Evolutionary conservation across 2,113 vertebrate species (phyloP).

Genomic region (Corynorhinus townsendii): DNA sequence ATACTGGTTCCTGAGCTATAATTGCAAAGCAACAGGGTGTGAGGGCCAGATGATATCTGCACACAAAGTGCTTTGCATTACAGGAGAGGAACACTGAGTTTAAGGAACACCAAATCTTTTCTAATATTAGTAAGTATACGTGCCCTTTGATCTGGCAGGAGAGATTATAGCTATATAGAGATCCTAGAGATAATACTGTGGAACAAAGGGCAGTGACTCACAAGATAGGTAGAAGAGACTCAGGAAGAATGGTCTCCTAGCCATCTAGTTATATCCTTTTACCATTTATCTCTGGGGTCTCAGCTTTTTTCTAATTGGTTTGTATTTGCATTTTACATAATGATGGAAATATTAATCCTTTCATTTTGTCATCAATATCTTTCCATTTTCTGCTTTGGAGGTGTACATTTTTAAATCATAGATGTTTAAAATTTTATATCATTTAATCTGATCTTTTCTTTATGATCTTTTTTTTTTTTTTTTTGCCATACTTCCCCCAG

Average conservation of each 20-base stretch:
- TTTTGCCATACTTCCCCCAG: not conserved
- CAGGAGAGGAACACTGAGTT: not conserved
- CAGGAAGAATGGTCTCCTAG: not conserved
- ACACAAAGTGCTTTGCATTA: not conserved
- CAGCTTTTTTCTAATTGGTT: not conserved
- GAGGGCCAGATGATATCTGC: not conserved
- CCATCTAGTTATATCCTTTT: not conserved
- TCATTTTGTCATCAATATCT: not conserved
- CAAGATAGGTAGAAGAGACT: not conserved
- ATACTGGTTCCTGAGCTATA: not conserved
- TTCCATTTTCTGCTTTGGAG: conserved; percentile 32
- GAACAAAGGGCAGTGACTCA: not conserved
- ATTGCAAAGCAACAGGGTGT: not conserved
- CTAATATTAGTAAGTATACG: not conserved
- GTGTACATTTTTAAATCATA: not conserved
- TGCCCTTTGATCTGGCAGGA: not conserved
- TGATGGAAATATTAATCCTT: not conserved
- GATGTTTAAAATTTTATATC: not conserved
- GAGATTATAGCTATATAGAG: not conserved
- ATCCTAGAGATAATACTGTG: not conserved
- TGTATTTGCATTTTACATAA: not conserved
- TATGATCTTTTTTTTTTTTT: not conserved
- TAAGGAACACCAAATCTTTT: not conserved
- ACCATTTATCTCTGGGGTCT: not conserved
- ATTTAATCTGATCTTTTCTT: conserved; percentile 26